Base-by-base conservation (phyloP, 2,113 vertebrate species). In the Etia nguti region DNA sequence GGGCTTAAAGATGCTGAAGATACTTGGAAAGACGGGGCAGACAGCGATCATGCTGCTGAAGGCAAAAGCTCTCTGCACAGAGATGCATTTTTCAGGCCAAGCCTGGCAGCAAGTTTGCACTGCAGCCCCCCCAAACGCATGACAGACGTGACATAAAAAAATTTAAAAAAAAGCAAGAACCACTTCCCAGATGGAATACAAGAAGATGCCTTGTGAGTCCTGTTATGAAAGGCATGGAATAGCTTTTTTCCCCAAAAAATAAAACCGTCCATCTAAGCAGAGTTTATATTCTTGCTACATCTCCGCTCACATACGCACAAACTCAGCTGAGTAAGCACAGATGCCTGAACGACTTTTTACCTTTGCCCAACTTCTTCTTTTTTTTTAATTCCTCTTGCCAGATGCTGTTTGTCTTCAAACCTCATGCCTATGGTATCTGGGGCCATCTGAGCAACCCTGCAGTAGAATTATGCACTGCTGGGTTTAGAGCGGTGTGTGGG, bases 251-350 rank as follows among this genome's bases (percentile, higher is more conserved):
- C 88, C 89, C 86, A 26, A 11, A 91, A 94, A 93, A 91, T 89
- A 93, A 94, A 94, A 89, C 59, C 77, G 29, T 84, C 89, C 86
- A 88, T 94, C 87, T 86, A 90, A 90, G 91, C 89, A 92, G 60
- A 90, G 90, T 90, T 92, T 93, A 89, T 82, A 87, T 90, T 92
- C 83, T 55, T 81, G 82, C 73, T 89, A 82, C 87, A 90, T 87
- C 87, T 86, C 83, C 13, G 15, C 70, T 77, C 82, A 80, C 84
- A 65, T 34, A 81, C 75, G 85, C 75, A 88, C 77, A 89, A 88
- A 84, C 82, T 91, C 85, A 89, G 92, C 94, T 93, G 94, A 95
- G 90, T 93, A 93, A 93, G 94, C 92, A 92, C 87, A 90, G 93
- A 92, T 86, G 92, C 86, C 89, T 88, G 62, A 90, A 85, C 84